These are phyloP conservation scores for Oreotrochilus melanogaster DNA, from an alignment of 2,113 vertebrate species.

Conservation along the genomic window DNA sequence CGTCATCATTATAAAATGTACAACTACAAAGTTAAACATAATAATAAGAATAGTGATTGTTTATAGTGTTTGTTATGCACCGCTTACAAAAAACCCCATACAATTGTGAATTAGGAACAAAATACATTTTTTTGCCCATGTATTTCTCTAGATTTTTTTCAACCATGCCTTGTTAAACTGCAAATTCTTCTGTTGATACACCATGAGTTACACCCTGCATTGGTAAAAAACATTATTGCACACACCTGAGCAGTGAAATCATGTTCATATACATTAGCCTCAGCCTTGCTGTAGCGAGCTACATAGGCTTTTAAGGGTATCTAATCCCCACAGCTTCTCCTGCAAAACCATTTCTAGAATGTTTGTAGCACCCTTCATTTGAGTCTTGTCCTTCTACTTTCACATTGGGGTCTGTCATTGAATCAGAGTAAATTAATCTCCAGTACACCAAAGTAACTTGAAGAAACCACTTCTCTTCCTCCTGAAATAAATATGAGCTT, in stretches of 20 bases:
- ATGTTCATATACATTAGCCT: rapidly evolving
- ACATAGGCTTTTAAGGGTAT: neutral
- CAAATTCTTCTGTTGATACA: neutral
- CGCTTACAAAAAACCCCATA: neutral
- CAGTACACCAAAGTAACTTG: neutral
- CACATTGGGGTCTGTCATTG: neutral
- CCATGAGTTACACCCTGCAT: neutral
- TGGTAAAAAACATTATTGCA: neutral
- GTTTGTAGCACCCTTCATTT: neutral
- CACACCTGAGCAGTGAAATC: neutral
- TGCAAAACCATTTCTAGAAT: neutral
- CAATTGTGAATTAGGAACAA: neutral
- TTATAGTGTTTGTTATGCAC: neutral
- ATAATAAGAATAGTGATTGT: neutral
- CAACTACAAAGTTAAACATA: neutral
- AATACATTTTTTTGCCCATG: neutral
- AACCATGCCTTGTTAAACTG: neutral
- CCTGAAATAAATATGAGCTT: neutral
- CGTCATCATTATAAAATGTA: neutral
- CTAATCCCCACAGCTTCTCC: neutral
- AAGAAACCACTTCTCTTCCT: slow-evolving; percentile 25
- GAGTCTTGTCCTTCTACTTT: neutral
- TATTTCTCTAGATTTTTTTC: neutral
- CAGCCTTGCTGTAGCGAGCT: neutral
- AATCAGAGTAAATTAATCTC: neutral